A percentile compares a stretch with the other conserved stretches of the same genome.
These are phyloP conservation scores for Sinocyclocheilus grahami DNA, from an alignment of 2,113 vertebrate genomes.

Conservation along the genomic window DNA sequence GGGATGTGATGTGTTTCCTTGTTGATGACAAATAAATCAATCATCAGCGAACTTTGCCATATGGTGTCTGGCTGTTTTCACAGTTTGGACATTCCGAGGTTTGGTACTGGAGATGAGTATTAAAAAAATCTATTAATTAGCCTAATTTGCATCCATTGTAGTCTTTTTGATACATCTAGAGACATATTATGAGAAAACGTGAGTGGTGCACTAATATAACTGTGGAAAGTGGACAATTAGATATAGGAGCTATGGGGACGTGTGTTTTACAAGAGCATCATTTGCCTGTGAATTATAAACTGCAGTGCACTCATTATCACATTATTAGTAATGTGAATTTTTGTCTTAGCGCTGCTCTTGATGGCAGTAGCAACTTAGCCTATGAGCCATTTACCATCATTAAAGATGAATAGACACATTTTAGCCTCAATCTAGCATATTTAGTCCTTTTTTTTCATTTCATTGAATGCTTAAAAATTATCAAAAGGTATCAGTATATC, in stretches of 20 bases:
- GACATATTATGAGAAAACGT: neutral
- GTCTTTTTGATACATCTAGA: neutral
- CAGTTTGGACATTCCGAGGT: neutral
- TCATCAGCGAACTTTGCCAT: conserved; percentile 52
- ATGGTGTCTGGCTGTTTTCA: conserved; percentile 15
- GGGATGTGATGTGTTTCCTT: conserved; percentile 61
- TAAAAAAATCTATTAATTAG: neutral
- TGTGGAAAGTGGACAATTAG: neutral
- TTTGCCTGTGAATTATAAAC: neutral
- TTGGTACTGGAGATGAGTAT: neutral
- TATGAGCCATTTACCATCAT: too few relatives aligned
- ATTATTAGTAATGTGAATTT: too few relatives aligned
- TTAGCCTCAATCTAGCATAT: too few relatives aligned
- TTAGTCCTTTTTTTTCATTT: too few relatives aligned
- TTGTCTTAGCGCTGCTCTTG: too few relatives aligned
- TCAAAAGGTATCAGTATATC: too few relatives aligned
- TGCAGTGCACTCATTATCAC: too few relatives aligned
- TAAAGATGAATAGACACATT: too few relatives aligned
- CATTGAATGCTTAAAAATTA: too few relatives aligned
- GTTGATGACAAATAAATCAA: conserved; percentile 64
- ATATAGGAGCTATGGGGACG: neutral
- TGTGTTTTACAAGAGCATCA: neutral
- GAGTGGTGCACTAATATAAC: neutral
- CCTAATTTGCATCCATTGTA: neutral
- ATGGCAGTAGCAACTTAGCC: too few relatives aligned